Conservation (phyloP, 2,113 vertebrate species). For the Microcebus griseorufus region DNA sequence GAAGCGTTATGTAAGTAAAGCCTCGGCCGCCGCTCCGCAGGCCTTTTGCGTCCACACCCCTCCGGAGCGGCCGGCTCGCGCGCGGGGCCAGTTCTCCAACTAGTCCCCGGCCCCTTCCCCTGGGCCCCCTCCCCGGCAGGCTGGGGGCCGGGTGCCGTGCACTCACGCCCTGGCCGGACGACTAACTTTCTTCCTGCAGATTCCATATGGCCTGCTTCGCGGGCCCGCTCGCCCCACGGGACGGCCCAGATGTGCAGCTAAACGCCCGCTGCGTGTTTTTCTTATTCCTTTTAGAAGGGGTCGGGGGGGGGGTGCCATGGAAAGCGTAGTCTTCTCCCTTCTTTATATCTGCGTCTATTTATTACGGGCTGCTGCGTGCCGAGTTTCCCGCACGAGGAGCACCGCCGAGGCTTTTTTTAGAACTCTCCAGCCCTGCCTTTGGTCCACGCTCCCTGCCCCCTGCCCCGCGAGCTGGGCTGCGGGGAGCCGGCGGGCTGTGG, state of each 20-base stretch:
- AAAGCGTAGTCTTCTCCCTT: neutral
- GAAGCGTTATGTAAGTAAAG: slow-evolving; percentile 98
- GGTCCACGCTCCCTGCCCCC: neutral
- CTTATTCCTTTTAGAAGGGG: neutral
- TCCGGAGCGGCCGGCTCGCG: neutral
- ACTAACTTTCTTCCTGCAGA: neutral
- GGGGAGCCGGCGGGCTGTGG: neutral
- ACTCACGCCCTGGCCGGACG: neutral
- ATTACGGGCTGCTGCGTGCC: rapidly evolving
- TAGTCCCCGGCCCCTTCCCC: neutral
- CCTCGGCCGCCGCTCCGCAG: neutral
- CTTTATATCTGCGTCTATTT: neutral
- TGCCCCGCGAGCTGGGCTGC: neutral
- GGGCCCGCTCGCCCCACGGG: neutral
- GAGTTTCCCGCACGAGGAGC: neutral
- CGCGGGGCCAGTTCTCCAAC: neutral
- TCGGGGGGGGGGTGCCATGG: neutral
- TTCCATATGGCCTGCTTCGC: neutral
- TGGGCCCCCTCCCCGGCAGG: neutral
- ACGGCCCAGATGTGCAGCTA: neutral
- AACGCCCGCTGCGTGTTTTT: neutral
- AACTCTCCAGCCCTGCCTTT: neutral
- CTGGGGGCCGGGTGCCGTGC: neutral
- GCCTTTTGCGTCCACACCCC: neutral
- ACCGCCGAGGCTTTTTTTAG: neutral